Conservation (phyloP, 2,888 invertebrate species). For the Epirrhoe tristata region DNA sequence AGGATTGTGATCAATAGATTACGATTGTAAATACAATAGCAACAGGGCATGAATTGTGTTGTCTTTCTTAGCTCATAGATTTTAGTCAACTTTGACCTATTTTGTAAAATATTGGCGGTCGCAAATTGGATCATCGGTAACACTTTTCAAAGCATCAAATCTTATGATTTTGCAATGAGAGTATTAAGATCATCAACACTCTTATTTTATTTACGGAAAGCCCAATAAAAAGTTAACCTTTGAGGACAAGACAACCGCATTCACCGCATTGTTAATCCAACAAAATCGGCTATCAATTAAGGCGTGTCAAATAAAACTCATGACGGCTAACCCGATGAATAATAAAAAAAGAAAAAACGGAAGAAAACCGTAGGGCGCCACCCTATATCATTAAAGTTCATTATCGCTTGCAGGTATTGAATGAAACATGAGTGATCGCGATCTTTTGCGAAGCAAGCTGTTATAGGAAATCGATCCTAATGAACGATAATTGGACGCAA, state of each 20-base stretch:
- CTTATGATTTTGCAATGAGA: neutral
- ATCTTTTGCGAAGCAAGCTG: conserved; percentile 63
- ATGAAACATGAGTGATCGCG: conserved; percentile 76
- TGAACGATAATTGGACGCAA: conserved; percentile 60
- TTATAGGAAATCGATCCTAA: conserved; percentile 68
- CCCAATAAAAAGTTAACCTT: conserved; percentile 27
- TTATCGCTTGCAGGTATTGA: conserved; percentile 67
- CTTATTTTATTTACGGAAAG: neutral
- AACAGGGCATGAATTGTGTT: conserved; percentile 32
- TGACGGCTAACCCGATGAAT: conserved; percentile 49
- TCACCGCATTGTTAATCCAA: conserved; percentile 32
- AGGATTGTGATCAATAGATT: conserved; percentile 72
- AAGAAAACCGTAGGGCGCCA: conserved; percentile 42
- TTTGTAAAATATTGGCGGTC: too few species aligned
- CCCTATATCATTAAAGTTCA: conserved; percentile 62
- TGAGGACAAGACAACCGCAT: conserved; percentile 18
- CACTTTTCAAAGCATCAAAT: too few species aligned
- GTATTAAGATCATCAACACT: neutral
- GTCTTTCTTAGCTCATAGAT: neutral
- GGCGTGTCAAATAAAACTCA: conserved; percentile 52
- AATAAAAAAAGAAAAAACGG: conserved; percentile 48
- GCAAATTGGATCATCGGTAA: too few species aligned
- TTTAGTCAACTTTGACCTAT: too few species aligned
- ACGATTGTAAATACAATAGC: conserved; percentile 16
- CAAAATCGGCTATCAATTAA: conserved; percentile 46